Evolutionary conservation across 2,797 vertebrate genomes (phyloP), one percentile per base, ranked within the genome.

Genomic region (Gadopsis marmoratus): DNA sequence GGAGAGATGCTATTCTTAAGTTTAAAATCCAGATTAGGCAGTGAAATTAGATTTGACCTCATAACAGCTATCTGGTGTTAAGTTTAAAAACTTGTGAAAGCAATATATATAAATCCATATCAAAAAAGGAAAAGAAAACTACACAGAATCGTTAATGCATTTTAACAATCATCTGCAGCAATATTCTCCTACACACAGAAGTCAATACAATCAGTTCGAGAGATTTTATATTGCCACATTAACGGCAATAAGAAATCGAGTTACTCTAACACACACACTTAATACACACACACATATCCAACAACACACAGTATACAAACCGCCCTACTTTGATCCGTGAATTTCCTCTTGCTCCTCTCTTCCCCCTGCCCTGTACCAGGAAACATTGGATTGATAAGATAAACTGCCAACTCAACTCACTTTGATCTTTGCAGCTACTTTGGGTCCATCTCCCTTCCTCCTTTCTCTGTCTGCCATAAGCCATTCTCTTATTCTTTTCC

Each of bases 341-440:
- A 68, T 74, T 35, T 14, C 78, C 64, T 62, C 56, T 35, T 39
- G 0, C 47, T 59, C 41, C 29, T 60, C 68, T 61, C 55, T 58
- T 61, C 43, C 70, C 54, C 41, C 56, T 56, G 60, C 72, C 37
- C 4, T 51, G 54, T 59, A 76, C 61, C 41, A 82, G 85, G 81
- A 88, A 88, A 77, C 71, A 80, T 63, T 69, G 69, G 71, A 68
- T 45, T 72, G 35, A 86, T 80, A 65, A 73, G 79, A 79, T 71
- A 78, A 82, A 74, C 58, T 62, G 73, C 71, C 62, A 60, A 31
- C 72, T 79, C 62, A 43, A 54, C 58, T 31, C 70, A 81, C 77
- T 84, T 86, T 87, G 83, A 89, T 89, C 81, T 79, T 53, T 62
- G 23, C 41, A 51, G 31, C 61, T 31, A 3, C 56, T 66, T 35